These are phyloP conservation scores for Aphelenchoides fujianensis DNA, from an alignment of 1,140 invertebrate genomes.

Conservation along the genomic window DNA sequence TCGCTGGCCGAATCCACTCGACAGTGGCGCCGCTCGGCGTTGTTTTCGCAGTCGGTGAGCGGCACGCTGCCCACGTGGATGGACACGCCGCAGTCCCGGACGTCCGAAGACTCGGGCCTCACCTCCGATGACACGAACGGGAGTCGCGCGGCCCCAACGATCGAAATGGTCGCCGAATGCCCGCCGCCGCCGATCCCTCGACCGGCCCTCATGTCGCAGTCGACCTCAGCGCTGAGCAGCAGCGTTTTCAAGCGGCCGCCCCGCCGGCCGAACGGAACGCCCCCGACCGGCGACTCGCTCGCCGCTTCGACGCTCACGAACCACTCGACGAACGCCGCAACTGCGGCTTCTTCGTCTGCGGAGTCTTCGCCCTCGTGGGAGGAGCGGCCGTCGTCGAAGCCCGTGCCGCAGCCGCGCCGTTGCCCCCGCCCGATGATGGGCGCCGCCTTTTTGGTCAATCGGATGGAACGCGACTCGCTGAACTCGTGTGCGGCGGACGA, in stretches of 20 bases:
- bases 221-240: conserved; percentile 23
- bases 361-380: conserved; percentile 49
- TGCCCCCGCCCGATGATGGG: conserved; percentile 29
- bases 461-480: conserved; percentile 50
- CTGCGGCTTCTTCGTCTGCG: conserved; percentile 31
- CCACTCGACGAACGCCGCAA: not conserved
- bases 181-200: too few species aligned
- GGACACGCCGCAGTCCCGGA: conserved; percentile 35
- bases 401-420: conserved; percentile 11
- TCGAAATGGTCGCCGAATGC: not conserved
- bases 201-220: conserved; percentile 31
- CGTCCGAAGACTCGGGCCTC: conserved; percentile 51
- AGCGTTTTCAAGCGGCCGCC: not conserved
- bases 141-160: not conserved
- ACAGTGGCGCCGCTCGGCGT: conserved; percentile 35
- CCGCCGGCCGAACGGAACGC: conserved; percentile 17
- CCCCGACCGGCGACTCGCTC: not conserved
- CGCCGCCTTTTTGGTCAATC: conserved; percentile 13
- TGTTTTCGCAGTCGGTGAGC: conserved; percentile 32
- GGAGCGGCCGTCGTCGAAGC: not conserved
- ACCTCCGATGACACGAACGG: conserved; percentile 48
- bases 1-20: conserved; percentile 51
- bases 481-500: conserved; percentile 53
- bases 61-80: conserved; percentile 42
- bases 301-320: not conserved